These are phyloP conservation scores for Apodemia hepburni DNA, from an alignment of 2,888 invertebrate genomes.

Conservation along the genomic window DNA sequence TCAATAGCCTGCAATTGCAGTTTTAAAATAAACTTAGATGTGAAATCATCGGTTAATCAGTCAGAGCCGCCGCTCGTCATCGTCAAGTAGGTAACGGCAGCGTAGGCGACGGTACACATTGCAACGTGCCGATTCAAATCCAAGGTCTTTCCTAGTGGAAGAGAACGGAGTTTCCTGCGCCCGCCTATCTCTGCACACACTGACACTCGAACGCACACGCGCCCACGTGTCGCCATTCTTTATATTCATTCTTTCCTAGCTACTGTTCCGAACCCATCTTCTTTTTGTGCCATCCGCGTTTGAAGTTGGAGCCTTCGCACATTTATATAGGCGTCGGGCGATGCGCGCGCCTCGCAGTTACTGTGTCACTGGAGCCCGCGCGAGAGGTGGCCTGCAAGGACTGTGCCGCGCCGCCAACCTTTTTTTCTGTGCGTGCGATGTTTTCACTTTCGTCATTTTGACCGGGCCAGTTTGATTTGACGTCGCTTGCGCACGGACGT, in stretches of 20 bases:
- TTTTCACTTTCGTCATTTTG: constrained; percentile 80
- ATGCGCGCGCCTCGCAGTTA: constrained; percentile 73
- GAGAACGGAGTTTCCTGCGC: constrained; percentile 81
- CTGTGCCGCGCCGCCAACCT: constrained; percentile 70
- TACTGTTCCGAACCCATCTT: constrained; percentile 74
- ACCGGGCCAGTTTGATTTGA: constrained; percentile 78
- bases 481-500: constrained; percentile 78
- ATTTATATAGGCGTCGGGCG: constrained; percentile 75
- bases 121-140: constrained; percentile 78
- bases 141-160: constrained; percentile 81
- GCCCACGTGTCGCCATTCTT: constrained; percentile 72
- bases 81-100: constrained; percentile 69
- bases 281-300: constrained; percentile 73
- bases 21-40: constrained; percentile 39
- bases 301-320: constrained; percentile 65
- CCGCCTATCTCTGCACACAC: constrained; percentile 77
- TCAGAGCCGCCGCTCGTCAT: constrained; percentile 42
- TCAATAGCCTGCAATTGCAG: constrained; percentile 31
- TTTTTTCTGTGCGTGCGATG: constrained; percentile 78
- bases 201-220: constrained; percentile 68
- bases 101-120: constrained; percentile 78
- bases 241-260: constrained; percentile 74
- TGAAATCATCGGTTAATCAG: constrained; percentile 62
- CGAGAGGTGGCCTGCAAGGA: constrained; percentile 78
- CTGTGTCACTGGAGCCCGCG: constrained; percentile 76